phyloP scores from a whole-genome alignment of 2,888 invertebrate species.

The Dorcus hopei region DNA sequence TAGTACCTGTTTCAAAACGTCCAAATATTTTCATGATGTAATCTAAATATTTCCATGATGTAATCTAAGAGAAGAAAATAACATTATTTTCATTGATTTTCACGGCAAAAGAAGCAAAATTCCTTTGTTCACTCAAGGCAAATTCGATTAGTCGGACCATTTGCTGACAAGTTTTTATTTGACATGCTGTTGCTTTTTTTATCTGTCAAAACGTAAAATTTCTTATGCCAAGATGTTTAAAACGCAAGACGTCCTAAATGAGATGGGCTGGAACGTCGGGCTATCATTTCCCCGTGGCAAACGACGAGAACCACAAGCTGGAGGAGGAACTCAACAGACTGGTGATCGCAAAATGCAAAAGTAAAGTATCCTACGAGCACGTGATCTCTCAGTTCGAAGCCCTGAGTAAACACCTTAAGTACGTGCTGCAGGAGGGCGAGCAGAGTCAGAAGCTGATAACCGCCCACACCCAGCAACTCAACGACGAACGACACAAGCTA shows the following conservation, averaged over 20 bases:
- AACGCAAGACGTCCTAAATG: slow-evolving; percentile 53
- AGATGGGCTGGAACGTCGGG: slow-evolving; percentile 75
- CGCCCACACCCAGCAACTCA: slow-evolving; percentile 66
- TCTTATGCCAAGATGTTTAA: no score
- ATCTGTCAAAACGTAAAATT: no score
- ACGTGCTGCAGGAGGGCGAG: slow-evolving; percentile 53
- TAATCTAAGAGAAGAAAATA: no score
- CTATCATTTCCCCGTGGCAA: slow-evolving; percentile 76
- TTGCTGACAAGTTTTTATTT: no score
- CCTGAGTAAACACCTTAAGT: slow-evolving; percentile 51
- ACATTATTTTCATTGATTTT: no score
- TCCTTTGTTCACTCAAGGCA: no score
- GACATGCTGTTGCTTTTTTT: no score
- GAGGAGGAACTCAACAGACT: slow-evolving; percentile 54
- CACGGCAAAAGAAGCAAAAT: no score
- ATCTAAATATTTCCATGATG: no score
- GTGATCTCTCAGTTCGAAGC: slow-evolving; percentile 41
- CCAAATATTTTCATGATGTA: no score
- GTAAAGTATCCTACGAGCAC: slow-evolving; percentile 50
- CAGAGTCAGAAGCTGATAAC: slow-evolving; percentile 65
- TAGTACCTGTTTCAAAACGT: no score
- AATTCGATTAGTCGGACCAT: no score
- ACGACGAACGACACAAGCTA: slow-evolving; percentile 60
- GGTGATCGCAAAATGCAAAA: slow-evolving; percentile 50
- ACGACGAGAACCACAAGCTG: slow-evolving; percentile 63